phyloP scores from a whole-genome alignment of 2,888 invertebrate genomes.

The Stenodema calcarata region DNA sequence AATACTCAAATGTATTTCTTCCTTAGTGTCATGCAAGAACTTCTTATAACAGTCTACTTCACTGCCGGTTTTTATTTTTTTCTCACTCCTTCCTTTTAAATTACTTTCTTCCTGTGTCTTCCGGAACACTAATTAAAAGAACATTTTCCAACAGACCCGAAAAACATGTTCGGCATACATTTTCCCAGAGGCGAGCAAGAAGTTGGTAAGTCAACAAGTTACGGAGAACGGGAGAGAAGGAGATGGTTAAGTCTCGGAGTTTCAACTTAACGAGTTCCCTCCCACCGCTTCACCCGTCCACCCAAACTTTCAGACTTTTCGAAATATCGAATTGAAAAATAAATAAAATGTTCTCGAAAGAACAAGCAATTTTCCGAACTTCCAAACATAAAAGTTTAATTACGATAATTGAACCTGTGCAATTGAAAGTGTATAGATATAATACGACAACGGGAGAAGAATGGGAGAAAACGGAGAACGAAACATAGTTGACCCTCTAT shows the following conservation, averaged over 20 bases:
- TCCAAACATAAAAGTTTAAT: neutral
- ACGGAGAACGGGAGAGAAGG: neutral
- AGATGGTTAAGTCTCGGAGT: neutral
- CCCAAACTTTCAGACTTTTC: neutral
- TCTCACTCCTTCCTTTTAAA: neutral
- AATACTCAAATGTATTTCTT: slow-evolving; percentile 28
- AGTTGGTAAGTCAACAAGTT: slow-evolving; percentile 7
- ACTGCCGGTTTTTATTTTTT: neutral
- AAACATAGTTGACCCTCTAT: too few species aligned
- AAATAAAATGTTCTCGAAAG: neutral
- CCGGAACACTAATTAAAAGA: slow-evolving; percentile 18
- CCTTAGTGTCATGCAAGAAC: neutral
- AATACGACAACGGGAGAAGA: too few species aligned
- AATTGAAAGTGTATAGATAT: too few species aligned
- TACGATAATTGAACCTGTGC: too few species aligned
- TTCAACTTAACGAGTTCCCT: neutral
- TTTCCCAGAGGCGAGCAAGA: neutral
- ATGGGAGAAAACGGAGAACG: too few species aligned
- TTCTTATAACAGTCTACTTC: neutral
- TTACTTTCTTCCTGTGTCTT: neutral
- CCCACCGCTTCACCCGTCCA: too few species aligned
- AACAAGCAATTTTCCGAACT: neutral
- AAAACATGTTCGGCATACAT: slow-evolving; percentile 19
- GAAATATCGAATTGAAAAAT: neutral
- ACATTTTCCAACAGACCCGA: neutral